Percentiles rank a stretch among this genome's conserved stretches.
phyloP scores from a whole-genome alignment of 2,113 vertebrate genomes.

The Gymnocephalus cernua region DNA sequence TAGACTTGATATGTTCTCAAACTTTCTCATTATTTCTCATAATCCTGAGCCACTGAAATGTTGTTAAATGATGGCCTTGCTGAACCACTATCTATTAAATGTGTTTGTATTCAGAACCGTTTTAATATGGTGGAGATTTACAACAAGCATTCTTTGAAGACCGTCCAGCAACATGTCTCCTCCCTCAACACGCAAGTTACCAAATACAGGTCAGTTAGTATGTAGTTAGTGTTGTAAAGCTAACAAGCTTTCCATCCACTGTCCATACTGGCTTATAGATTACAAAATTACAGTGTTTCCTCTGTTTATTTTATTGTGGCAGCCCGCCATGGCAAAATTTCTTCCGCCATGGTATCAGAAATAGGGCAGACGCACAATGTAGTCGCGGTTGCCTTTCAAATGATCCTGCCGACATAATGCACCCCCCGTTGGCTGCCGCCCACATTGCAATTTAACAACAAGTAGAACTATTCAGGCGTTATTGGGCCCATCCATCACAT shows the following conservation, averaged over 20 bases:
- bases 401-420: too few relatives aligned
- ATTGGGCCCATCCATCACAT: too few relatives aligned
- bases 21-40: neutral
- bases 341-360: too few relatives aligned
- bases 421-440: too few relatives aligned
- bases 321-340: too few relatives aligned
- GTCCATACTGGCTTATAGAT: neutral
- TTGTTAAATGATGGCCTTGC: neutral
- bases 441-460: too few relatives aligned
- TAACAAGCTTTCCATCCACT: neutral
- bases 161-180: conserved; percentile 85
- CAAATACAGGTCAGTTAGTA: conserved; percentile 87
- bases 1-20: neutral
- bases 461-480: too few relatives aligned
- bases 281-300: too few relatives aligned
- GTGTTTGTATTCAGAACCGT: conserved; percentile 69
- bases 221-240: neutral
- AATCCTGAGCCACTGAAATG: neutral
- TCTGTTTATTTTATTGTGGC: too few relatives aligned
- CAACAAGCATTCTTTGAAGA: conserved; percentile 86
- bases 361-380: too few relatives aligned
- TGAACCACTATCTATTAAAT: conserved; percentile 22
- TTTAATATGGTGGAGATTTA: conserved; percentile 87
- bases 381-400: too few relatives aligned
- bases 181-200: conserved; percentile 83